These are phyloP conservation scores for Maniola jurtina DNA, from an alignment of 1,140 invertebrate species.

Conservation along the genomic window DNA sequence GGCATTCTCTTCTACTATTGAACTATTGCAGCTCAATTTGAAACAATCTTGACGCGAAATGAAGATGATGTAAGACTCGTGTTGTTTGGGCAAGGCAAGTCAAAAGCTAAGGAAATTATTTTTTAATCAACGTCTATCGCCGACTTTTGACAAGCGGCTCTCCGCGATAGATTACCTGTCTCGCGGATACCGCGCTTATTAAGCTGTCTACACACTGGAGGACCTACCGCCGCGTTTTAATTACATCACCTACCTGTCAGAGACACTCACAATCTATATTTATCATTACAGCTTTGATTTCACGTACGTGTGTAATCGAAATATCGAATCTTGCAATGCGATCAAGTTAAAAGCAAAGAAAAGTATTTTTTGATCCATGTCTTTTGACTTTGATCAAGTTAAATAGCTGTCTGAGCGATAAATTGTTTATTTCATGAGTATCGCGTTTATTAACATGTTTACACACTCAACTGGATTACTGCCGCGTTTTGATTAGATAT, in stretches of 20 bases:
- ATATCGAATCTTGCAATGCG: too few species aligned
- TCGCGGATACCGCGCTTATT: slow-evolving; percentile 23
- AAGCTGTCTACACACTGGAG: slow-evolving; percentile 14
- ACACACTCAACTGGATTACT: background rate
- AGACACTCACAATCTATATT: background rate
- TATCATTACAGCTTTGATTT: background rate
- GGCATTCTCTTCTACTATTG: background rate
- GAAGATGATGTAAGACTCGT: background rate
- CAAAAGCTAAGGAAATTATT: slow-evolving; percentile 25
- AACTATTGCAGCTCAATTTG: background rate
- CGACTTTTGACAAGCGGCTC: slow-evolving; percentile 30
- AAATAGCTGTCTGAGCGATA: slow-evolving; percentile 25
- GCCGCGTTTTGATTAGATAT: background rate
- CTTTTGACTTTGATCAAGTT: slow-evolving; percentile 30
- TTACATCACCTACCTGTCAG: background rate
- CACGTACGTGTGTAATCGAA: too few species aligned
- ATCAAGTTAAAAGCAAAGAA: slow-evolving; percentile 4
- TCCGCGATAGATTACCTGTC: slow-evolving; percentile 34
- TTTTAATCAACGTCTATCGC: slow-evolving; percentile 33
- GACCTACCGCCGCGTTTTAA: background rate
- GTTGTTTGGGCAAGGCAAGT: background rate
- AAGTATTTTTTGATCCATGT: slow-evolving; percentile 33
- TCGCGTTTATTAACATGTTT: slow-evolving; percentile 16
- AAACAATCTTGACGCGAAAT: background rate
- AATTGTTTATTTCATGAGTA: background rate